These are phyloP conservation scores for Onychomys torridus DNA, from an alignment of 2,797 vertebrate genomes.

Conservation along the genomic window DNA sequence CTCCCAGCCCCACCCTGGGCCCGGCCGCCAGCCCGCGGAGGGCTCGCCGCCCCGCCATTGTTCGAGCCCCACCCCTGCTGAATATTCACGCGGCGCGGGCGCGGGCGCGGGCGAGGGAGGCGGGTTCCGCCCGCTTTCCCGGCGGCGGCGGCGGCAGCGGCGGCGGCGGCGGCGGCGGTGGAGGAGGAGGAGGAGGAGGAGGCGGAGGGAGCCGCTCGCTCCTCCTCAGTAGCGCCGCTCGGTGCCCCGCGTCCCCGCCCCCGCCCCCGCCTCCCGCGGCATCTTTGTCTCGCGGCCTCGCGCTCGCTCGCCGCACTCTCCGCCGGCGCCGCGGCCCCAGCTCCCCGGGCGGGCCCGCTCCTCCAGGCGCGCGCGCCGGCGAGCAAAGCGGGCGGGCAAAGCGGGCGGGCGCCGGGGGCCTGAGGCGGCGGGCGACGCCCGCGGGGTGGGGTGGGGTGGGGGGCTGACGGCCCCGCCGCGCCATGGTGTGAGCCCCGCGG, in stretches of 20 bases:
- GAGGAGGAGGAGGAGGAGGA: slow-evolving; percentile 82
- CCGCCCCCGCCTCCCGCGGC: slow-evolving; percentile 77
- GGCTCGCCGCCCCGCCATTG: slow-evolving; percentile 64
- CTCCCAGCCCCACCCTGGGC: background rate
- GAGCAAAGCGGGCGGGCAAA: slow-evolving; percentile 72
- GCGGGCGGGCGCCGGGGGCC: slow-evolving; percentile 74
- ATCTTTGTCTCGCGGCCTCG: slow-evolving; percentile 86
- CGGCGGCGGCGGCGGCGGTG: background rate
- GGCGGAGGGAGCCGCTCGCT: slow-evolving; percentile 85
- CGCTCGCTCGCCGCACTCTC: slow-evolving; percentile 63
- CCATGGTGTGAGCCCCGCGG: slow-evolving; percentile 91
- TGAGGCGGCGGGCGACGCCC: slow-evolving; percentile 82
- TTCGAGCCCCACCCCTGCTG: slow-evolving; percentile 81
- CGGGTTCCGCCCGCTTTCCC: slow-evolving; percentile 88
- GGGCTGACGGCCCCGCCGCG: slow-evolving; percentile 88
- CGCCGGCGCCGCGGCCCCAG: slow-evolving; percentile 71
- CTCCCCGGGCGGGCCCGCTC: slow-evolving; percentile 56
- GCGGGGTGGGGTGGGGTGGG: slow-evolving; percentile 49
- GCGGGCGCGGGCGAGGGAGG: slow-evolving; percentile 61
- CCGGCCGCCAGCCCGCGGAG: background rate
- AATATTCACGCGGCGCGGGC: slow-evolving; percentile 66
- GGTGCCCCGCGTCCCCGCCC: slow-evolving; percentile 13
- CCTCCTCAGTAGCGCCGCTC: slow-evolving; percentile 64
- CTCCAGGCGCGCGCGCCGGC: slow-evolving; percentile 69
- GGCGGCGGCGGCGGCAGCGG: background rate